These are phyloP conservation scores for Catharus fuscescens DNA, from an alignment of 2,113 vertebrate genomes.

Conservation along the genomic window DNA sequence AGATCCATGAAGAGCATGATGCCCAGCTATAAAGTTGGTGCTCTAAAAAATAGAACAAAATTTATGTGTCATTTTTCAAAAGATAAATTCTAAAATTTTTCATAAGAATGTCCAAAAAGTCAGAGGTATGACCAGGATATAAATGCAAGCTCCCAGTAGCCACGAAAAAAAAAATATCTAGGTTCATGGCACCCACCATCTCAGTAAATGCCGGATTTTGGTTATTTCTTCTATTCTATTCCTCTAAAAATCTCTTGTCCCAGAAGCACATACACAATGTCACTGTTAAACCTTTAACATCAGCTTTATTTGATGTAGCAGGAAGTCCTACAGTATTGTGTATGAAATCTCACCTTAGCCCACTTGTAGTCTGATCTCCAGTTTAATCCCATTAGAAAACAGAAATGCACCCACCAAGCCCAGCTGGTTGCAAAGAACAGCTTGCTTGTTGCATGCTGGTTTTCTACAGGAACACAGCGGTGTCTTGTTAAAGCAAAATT, in stretches of 20 bases:
- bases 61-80: background rate
- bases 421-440: background rate
- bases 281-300: background rate
- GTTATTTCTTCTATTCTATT: background rate
- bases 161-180: background rate
- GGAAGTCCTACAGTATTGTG: background rate
- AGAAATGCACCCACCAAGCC: background rate
- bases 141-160: background rate
- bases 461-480: background rate
- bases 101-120: background rate
- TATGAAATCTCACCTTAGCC: background rate
- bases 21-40: background rate
- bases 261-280: background rate
- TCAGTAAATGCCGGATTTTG: background rate
- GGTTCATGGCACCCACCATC: accelerated
- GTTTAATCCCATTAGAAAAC: background rate
- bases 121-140: background rate
- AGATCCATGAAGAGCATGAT: background rate
- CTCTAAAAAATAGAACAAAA: background rate
- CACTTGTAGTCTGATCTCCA: background rate
- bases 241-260: background rate
- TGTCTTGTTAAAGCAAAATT: background rate
- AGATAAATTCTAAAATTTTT: background rate
- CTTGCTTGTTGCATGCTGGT: background rate
- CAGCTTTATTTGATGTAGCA: background rate